Conservation (phyloP, 1,140 invertebrate genomes). For the Palaemon carinicauda region DNA sequence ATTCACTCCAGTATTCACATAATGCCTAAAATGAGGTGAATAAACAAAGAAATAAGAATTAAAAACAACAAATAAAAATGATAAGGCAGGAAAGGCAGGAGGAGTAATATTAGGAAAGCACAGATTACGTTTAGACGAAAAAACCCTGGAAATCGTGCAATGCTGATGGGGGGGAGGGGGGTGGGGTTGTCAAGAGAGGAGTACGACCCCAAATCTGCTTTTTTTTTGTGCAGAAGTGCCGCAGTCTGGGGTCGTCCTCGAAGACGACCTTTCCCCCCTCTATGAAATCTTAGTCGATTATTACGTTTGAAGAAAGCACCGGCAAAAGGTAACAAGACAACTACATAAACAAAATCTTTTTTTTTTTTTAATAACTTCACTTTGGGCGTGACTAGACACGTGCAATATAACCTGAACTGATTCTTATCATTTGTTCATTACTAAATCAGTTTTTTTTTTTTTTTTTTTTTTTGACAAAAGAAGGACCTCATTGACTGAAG, state of each 20-base stretch:
- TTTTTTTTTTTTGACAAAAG: neutral
- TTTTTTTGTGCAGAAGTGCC: no score
- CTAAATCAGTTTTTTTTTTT: neutral
- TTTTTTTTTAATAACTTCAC: constrained; percentile 47
- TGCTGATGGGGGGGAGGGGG: no score
- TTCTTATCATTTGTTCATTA: constrained; percentile 22
- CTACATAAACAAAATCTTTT: constrained; percentile 37
- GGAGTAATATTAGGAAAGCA: constrained; percentile 33
- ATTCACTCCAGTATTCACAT: constrained; percentile 48
- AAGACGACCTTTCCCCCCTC: no score
- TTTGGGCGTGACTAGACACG: constrained; percentile 56
- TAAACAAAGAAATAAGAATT: constrained; percentile 8
- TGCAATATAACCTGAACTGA: constrained; percentile 47
- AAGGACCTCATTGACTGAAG: constrained; percentile 26
- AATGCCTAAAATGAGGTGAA: constrained; percentile 46
- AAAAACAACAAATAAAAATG: neutral
- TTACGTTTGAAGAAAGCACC: constrained; percentile 46
- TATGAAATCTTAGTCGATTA: constrained; percentile 6
- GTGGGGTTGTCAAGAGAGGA: no score
- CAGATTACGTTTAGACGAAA: constrained; percentile 9
- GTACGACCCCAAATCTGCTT: no score
- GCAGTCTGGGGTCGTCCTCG: no score
- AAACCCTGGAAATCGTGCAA: constrained; percentile 12
- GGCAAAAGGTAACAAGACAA: constrained; percentile 45
- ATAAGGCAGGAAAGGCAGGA: constrained; percentile 27